A percentile compares a stretch with the other conserved stretches of the same genome.
Evolutionary conservation across 2,113 vertebrate genomes (phyloP).

Genomic region (Rhagologus leucostigma): DNA sequence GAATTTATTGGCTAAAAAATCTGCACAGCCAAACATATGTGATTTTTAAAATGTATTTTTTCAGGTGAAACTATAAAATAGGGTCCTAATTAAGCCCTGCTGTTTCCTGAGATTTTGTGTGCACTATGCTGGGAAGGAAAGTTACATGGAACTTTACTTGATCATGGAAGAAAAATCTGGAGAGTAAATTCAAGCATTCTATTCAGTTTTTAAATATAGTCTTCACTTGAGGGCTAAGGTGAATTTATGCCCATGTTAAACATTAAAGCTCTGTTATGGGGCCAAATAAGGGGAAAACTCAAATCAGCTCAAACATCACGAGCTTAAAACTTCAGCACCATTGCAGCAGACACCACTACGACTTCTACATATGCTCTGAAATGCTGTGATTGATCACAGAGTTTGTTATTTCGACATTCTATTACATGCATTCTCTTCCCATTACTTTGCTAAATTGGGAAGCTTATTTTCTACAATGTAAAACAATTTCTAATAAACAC

Average conservation of each 20-base stretch:
- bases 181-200: constrained; percentile 69
- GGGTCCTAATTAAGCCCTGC: constrained; percentile 78
- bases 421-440: constrained; percentile 11
- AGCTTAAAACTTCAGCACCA: constrained; percentile 18
- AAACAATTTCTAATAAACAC: background rate
- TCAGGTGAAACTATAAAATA: constrained; percentile 82
- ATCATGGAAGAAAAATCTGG: constrained; percentile 65
- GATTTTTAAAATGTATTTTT: constrained; percentile 81
- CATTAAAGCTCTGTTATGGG: constrained; percentile 55
- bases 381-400: background rate
- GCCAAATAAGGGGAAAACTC: constrained; percentile 49
- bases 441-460: constrained; percentile 18
- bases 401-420: constrained; percentile 30
- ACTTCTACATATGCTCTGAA: constrained; percentile 11
- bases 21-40: constrained; percentile 73
- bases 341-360: background rate
- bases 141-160: constrained; percentile 63
- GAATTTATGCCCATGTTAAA: constrained; percentile 64
- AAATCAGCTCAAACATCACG: constrained; percentile 23
- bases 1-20: constrained; percentile 79
- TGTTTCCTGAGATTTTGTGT: constrained; percentile 78
- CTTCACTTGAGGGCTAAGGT: constrained; percentile 48
- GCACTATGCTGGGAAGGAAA: constrained; percentile 57
- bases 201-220: constrained; percentile 66
- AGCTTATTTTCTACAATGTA: constrained; percentile 7